Conservation (phyloP, 2,113 vertebrate species). For the Coptodon rendalli region DNA sequence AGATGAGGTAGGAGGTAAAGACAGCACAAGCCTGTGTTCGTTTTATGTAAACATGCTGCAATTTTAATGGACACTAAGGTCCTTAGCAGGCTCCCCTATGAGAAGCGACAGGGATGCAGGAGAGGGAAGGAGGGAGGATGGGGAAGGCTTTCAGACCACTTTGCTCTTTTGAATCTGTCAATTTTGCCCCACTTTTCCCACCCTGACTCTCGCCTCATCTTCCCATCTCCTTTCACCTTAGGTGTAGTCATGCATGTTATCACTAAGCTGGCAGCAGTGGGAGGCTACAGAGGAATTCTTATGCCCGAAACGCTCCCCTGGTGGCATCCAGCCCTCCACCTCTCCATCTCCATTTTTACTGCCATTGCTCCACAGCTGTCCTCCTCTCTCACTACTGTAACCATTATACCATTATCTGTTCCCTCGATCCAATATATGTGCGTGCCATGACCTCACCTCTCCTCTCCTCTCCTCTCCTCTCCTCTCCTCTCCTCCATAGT, state of each 20-base stretch:
- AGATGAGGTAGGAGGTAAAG: slow-evolving; percentile 16
- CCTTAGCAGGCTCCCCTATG: slow-evolving; percentile 18
- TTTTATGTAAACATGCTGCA: slow-evolving; percentile 59
- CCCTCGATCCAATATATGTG: slow-evolving; percentile 2
- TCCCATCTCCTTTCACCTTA: slow-evolving; percentile 51
- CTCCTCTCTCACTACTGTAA: slow-evolving; percentile 27
- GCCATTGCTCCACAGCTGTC: slow-evolving; percentile 35
- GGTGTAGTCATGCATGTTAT: slow-evolving; percentile 61
- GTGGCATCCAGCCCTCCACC: slow-evolving; percentile 24
- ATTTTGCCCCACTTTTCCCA: slow-evolving; percentile 32
- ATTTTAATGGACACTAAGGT: slow-evolving; percentile 55
- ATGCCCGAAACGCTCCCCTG: slow-evolving; percentile 25
- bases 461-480: neutral
- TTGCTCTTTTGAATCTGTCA: slow-evolving; percentile 53
- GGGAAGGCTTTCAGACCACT: slow-evolving; percentile 55
- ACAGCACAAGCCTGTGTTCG: slow-evolving; percentile 1
- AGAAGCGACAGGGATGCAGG: neutral
- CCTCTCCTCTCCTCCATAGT: neutral
- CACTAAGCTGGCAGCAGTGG: slow-evolving; percentile 56
- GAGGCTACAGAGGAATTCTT: slow-evolving; percentile 45
- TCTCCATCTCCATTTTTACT: slow-evolving; percentile 46
- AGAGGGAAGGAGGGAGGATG: neutral
- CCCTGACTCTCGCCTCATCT: slow-evolving; percentile 31
- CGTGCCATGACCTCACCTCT: neutral
- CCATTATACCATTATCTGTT: slow-evolving; percentile 36